These are phyloP conservation scores for Tachina lurida DNA, from an alignment of 2,888 invertebrate species.

Conservation along the genomic window DNA sequence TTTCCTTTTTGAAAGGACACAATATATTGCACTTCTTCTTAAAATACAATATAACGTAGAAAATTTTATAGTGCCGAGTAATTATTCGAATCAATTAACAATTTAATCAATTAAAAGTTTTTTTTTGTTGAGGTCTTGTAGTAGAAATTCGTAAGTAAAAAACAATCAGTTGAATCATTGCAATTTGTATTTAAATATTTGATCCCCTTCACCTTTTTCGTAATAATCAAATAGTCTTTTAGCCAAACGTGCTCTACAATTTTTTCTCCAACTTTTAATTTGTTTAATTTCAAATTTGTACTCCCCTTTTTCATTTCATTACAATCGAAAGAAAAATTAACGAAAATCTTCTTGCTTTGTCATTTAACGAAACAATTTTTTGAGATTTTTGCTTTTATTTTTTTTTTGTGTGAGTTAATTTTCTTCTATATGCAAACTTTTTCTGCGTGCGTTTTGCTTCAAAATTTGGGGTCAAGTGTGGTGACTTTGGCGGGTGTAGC, in stretches of 20 bases:
- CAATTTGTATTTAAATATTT: not conserved
- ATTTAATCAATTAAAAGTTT: not conserved
- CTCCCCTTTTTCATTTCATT: conserved; percentile 4
- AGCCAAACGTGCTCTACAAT: not conserved
- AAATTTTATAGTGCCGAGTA: too few relatives aligned
- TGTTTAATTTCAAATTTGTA: not conserved
- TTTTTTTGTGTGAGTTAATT: not conserved
- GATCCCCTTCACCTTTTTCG: not conserved
- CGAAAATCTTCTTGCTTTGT: not conserved
- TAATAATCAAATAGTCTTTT: not conserved
- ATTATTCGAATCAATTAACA: too few relatives aligned
- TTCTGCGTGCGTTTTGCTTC: not conserved
- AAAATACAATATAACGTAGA: too few relatives aligned
- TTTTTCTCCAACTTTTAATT: not conserved
- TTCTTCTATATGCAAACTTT: not conserved
- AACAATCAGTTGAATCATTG: not conserved
- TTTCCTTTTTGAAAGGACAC: too few relatives aligned
- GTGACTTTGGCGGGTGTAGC: conserved; percentile 19
- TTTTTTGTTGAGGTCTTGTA: not conserved
- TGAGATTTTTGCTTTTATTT: not conserved
- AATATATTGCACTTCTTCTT: too few relatives aligned
- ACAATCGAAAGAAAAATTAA: not conserved
- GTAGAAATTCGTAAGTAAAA: not conserved
- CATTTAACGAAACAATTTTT: not conserved
- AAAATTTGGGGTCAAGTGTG: conserved; percentile 57